Percentiles rank a stretch among this genome's conserved stretches.
These are phyloP conservation scores for Sparus aurata DNA, from an alignment of 2,797 vertebrate species.

Conservation along the genomic window DNA sequence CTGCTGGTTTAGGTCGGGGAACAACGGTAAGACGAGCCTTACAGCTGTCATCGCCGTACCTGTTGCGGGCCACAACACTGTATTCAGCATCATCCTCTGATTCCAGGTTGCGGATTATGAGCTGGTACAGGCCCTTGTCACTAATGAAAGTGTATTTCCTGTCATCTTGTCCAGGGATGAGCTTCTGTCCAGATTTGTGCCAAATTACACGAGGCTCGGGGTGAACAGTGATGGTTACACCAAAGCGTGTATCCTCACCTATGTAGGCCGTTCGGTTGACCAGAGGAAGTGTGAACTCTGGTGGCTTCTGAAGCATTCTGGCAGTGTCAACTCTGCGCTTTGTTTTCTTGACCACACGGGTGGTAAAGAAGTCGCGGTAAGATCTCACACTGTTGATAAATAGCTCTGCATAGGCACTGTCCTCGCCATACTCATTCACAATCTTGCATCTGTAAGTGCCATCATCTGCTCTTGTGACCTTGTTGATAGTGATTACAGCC, in stretches of 20 bases:
- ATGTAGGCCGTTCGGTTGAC: constrained; percentile 93
- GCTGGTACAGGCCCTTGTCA: constrained; percentile 97
- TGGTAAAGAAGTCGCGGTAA: constrained; percentile 91
- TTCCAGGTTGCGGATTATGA: constrained; percentile 91
- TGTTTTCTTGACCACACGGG: constrained; percentile 93
- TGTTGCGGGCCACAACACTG: constrained; percentile 94
- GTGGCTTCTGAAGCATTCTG: constrained; percentile 95
- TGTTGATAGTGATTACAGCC: constrained; percentile 93
- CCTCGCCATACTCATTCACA: constrained; percentile 97
- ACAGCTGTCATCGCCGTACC: constrained; percentile 97
- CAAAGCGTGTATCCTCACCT: constrained; percentile 93
- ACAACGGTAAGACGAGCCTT: constrained; percentile 95
- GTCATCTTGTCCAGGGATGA: constrained; percentile 93
- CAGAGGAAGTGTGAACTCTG: constrained; percentile 98
- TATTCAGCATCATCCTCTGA: constrained; percentile 95
- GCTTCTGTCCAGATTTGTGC: constrained; percentile 98
- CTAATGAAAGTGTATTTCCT: constrained; percentile 95
- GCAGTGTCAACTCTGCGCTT: constrained; percentile 95
- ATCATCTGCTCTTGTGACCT: constrained; percentile 92
- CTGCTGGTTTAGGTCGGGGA: constrained; percentile 93
- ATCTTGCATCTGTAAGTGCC: constrained; percentile 98
- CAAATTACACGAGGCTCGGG: constrained; percentile 97
- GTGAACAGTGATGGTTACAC: constrained; percentile 98
- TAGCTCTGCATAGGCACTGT: constrained; percentile 95
- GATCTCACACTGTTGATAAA: constrained; percentile 93